A percentile compares a stretch with the other conserved stretches of the same genome.
These are phyloP conservation scores for Mionectes macconnelli DNA, from an alignment of 2,113 vertebrate species.

Conservation along the genomic window DNA sequence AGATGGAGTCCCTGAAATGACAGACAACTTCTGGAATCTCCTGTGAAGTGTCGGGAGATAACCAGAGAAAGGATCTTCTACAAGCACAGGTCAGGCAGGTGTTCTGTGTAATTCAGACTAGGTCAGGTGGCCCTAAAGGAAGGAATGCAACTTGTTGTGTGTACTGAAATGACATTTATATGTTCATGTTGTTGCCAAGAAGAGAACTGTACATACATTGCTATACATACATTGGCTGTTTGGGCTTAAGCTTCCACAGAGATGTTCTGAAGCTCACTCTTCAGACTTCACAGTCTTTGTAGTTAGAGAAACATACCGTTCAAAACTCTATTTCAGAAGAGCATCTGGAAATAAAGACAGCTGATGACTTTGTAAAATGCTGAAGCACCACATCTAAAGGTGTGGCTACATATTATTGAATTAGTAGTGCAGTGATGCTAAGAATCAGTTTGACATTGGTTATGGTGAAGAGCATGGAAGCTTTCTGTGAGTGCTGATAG, in stretches of 20 bases:
- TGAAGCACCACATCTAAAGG: not conserved
- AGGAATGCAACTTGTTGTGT: not conserved
- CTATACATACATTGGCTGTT: not conserved
- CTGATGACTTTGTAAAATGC: not conserved
- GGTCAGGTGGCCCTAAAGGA: not conserved
- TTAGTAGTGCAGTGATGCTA: not conserved
- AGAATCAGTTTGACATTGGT: not conserved
- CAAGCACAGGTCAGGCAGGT: not conserved
- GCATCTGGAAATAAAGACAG: not conserved
- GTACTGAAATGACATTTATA: not conserved
- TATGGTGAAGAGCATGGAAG: not conserved
- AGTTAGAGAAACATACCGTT: not conserved
- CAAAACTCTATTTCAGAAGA: not conserved
- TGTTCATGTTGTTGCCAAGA: not conserved
- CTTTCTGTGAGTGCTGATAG: not conserved
- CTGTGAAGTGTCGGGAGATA: not conserved
- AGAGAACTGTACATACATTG: not conserved
- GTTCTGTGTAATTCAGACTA: not conserved
- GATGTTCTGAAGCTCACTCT: not conserved
- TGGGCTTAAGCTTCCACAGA: not conserved
- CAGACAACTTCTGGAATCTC: not conserved
- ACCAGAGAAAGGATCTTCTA: not conserved
- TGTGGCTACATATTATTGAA: not conserved
- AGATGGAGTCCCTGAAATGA: not conserved
- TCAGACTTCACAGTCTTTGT: not conserved